Conservation (phyloP, 2,113 vertebrate genomes). For the Cebus imitator region DNA sequence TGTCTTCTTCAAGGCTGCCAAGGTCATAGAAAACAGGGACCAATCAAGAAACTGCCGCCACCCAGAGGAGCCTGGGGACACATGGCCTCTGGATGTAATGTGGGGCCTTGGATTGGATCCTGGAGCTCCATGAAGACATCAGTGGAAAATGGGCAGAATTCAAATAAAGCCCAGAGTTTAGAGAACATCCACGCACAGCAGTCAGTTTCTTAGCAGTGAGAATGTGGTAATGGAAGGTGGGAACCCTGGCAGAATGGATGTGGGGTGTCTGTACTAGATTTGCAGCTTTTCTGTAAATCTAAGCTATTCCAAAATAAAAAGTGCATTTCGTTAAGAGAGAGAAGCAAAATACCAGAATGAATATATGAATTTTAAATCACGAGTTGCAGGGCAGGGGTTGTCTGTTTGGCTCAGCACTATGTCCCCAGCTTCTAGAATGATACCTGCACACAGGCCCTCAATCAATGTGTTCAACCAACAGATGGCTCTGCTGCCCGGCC, state of each 20-base stretch:
- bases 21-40: neutral
- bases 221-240: fast-evolving
- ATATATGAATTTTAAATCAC: neutral
- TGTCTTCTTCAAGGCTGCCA: neutral
- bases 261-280: too few species aligned
- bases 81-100: fast-evolving
- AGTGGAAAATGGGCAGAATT: neutral
- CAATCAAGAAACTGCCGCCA: neutral
- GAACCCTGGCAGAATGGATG: neutral
- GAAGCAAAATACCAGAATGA: neutral
- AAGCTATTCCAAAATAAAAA: neutral
- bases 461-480: neutral
- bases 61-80: neutral
- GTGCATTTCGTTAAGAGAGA: neutral
- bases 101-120: neutral
- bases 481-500: too few species aligned
- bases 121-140: too few species aligned
- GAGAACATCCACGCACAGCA: fast-evolving
- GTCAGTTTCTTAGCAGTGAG: neutral
- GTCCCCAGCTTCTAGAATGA: neutral
- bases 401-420: neutral
- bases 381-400: too few species aligned
- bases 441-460: neutral
- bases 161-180: neutral
- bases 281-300: neutral